Conservation (phyloP, 2,888 invertebrate genomes). For the Deilephila elpenor region DNA sequence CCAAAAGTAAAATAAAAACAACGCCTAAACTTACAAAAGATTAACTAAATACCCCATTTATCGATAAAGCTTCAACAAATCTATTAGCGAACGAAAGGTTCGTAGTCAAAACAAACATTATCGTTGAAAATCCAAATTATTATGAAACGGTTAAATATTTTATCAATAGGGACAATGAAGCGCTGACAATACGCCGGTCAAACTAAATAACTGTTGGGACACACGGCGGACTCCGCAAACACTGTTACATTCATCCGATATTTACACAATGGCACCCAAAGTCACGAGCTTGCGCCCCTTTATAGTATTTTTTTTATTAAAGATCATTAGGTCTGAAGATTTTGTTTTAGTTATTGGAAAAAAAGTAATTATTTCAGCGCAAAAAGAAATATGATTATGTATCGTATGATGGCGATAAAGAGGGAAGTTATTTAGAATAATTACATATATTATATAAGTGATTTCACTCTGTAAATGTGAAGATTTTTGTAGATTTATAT, state of each 20-base stretch:
- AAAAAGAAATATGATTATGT: too few species aligned
- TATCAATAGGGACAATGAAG: neutral
- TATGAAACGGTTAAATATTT: conserved; percentile 15
- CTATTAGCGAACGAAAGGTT: neutral
- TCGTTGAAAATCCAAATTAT: neutral
- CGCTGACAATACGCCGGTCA: neutral
- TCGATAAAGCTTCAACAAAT: neutral
- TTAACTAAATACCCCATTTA: neutral
- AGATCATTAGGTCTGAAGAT: too few species aligned
- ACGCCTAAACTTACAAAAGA: neutral
- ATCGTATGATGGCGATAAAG: too few species aligned
- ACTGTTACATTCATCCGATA: neutral
- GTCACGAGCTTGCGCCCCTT: neutral
- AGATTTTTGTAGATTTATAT: too few species aligned
- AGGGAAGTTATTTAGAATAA: too few species aligned
- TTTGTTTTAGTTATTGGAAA: too few species aligned
- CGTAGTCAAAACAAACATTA: neutral
- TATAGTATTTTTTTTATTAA: neutral
- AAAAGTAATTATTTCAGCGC: too few species aligned
- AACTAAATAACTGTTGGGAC: conserved; percentile 5
- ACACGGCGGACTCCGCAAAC: neutral
- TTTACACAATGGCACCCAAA: neutral
- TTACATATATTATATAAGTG: too few species aligned
- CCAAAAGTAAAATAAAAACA: neutral
- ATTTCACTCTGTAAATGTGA: too few species aligned